phyloP scores from a whole-genome alignment of 2,888 invertebrate genomes.

The Epistrophella euchroma region DNA sequence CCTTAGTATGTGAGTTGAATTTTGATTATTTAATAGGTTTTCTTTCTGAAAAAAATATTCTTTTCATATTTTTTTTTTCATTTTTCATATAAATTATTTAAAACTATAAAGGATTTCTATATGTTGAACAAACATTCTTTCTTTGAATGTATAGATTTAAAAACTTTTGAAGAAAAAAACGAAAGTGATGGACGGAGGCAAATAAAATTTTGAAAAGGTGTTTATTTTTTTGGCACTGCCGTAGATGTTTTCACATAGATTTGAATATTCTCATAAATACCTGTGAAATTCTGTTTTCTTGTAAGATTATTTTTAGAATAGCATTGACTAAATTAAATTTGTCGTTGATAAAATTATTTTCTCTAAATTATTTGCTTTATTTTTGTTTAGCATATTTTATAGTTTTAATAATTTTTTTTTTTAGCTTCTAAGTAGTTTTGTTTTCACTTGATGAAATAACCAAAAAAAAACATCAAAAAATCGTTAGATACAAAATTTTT shows the following conservation, averaged over 20 bases:
- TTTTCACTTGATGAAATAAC: background rate
- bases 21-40: slow-evolving; percentile 1
- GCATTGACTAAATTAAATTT: background rate
- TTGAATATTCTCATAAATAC: slow-evolving; percentile 37
- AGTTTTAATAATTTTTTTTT: background rate
- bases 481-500: no score
- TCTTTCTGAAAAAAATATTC: background rate
- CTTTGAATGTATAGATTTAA: slow-evolving; percentile 33
- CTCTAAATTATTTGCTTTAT: background rate
- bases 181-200: slow-evolving; percentile 50
- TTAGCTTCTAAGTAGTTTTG: background rate
- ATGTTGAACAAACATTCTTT: background rate
- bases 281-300: slow-evolving; percentile 32
- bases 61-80: no score
- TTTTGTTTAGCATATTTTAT: background rate
- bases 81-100: background rate
- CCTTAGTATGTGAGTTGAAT: background rate
- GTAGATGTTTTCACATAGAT: slow-evolving; percentile 44
- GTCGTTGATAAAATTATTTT: background rate
- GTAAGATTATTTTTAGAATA: slow-evolving; percentile 20
- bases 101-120: background rate
- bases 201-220: slow-evolving; percentile 39
- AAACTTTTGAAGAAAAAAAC: slow-evolving; percentile 31
- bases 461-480: no score
- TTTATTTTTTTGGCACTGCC: slow-evolving; percentile 54